Conservation (phyloP, 1,140 invertebrate genomes). For the Aphis gossypii region DNA sequence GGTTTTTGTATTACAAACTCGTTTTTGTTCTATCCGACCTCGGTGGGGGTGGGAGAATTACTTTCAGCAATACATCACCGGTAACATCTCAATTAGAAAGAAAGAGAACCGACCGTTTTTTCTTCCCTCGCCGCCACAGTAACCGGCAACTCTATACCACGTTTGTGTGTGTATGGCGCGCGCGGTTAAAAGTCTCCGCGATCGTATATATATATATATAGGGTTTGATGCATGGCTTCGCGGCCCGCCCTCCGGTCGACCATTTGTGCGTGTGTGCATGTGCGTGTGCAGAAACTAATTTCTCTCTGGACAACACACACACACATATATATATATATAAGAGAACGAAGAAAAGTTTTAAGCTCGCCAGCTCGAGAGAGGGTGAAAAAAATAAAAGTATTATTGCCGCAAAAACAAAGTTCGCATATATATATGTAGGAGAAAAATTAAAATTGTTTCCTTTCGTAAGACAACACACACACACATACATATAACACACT, state of each 20-base stretch:
- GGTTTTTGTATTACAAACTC: conserved; percentile 34
- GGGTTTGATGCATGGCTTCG: conserved; percentile 53
- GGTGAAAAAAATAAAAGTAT: conserved; percentile 32
- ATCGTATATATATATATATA: not conserved
- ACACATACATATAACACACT: not conserved
- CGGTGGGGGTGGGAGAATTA: conserved; percentile 3
- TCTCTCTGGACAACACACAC: conserved; percentile 12
- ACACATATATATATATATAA: not conserved
- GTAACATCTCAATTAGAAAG: conserved; percentile 57
- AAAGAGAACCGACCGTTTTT: conserved; percentile 38
- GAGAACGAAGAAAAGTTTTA: conserved; percentile 33
- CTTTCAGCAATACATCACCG: conserved; percentile 49
- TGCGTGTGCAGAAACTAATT: conserved; percentile 49
- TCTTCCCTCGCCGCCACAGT: not conserved
- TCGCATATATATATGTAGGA: not conserved
- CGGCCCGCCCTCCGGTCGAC: conserved; percentile 45
- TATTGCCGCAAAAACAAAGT: not conserved
- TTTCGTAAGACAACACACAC: not conserved
- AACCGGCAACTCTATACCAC: not conserved
- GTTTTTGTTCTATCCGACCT: conserved; percentile 13
- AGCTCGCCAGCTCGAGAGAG: not conserved
- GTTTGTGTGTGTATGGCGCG: not conserved
- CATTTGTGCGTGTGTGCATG: conserved; percentile 20
- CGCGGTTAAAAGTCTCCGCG: conserved; percentile 33
- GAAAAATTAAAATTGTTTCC: conserved; percentile 50